Base-by-base conservation (phyloP, 2,888 invertebrate genomes). In the Elysia crispata region DNA sequence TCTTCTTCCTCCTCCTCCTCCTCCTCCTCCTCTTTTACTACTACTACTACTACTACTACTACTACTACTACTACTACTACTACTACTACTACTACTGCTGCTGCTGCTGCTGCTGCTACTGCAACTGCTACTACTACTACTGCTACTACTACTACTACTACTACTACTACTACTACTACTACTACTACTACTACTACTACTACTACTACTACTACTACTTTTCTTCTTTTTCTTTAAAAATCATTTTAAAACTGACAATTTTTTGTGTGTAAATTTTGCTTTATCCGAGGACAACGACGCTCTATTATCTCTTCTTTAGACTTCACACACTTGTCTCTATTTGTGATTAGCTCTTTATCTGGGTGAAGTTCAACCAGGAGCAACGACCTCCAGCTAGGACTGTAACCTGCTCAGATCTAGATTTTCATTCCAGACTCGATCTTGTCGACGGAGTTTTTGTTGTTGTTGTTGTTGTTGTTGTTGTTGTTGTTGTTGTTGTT, bases 171-270 rank as follows among this genome's bases (percentile, higher is more conserved):
- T 54, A 54, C 54, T 54, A 54, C 54, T 54, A 54, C 54, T 54
- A 54, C 54, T 54, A 54, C 54, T 54, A 54, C 54, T 54, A 54
- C 54, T 70, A 33, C 20, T 77, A 77, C 77, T 67, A 41, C 77
- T 66, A 77, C 77, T 67, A 77, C 77, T 1, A 67, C 77, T 67
- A 77, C 77, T 66, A 77, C 77, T 66, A 67, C 77, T 77, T 69
- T 67, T 77, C n/a, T n/a, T n/a, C n/a, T n/a, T n/a, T n/a, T n/a
- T n/a, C n/a, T n/a, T n/a, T n/a, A n/a, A n/a, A n/a, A n/a, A n/a
- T n/a, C n/a, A n/a, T n/a, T n/a, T n/a, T n/a, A n/a, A n/a, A n/a
- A n/a, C n/a, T n/a, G n/a, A n/a, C n/a, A n/a, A n/a, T n/a, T n/a
- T n/a, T n/a, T n/a, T n/a, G n/a, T n/a, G n/a, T n/a, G n/a, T n/a